These are phyloP conservation scores for Lasiurus borealis DNA, from an alignment of 2,113 vertebrate genomes.

Conservation along the genomic window DNA sequence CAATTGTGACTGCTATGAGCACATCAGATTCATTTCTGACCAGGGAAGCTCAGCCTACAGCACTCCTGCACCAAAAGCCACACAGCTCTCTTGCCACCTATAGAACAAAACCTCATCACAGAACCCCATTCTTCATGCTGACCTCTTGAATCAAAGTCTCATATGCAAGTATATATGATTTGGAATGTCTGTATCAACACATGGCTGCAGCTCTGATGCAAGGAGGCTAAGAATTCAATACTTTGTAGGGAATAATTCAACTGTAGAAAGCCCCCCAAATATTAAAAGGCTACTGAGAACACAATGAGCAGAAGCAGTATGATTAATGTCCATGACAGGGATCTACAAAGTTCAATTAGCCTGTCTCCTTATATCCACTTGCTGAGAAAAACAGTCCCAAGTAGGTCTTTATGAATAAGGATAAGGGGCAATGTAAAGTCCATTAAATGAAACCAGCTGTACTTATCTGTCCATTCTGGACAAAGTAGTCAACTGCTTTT, in stretches of 20 bases:
- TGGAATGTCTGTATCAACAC: not conserved
- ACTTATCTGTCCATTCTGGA: not conserved
- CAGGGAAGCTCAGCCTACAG: not conserved
- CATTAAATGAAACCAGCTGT: slow-evolving; percentile 10
- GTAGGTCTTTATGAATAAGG: not conserved
- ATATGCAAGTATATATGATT: not conserved
- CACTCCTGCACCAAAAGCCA: not conserved
- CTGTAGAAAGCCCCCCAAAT: not conserved
- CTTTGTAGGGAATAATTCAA: not conserved
- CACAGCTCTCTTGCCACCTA: not conserved
- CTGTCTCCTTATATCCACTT: not conserved
- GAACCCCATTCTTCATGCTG: not conserved
- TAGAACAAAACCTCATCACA: not conserved
- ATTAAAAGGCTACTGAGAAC: not conserved
- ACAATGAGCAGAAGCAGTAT: not conserved
- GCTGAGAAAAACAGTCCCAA: not conserved
- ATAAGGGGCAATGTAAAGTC: not conserved
- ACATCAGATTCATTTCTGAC: not conserved
- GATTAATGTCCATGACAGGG: not conserved
- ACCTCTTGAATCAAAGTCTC: not conserved
- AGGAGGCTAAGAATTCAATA: not conserved
- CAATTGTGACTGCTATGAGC: not conserved
- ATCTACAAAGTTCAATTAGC: not conserved
- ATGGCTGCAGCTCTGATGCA: not conserved
- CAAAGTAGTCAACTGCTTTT: not conserved